Conservation (phyloP, 2,888 invertebrate species). For the Trachelus troglodyta region DNA sequence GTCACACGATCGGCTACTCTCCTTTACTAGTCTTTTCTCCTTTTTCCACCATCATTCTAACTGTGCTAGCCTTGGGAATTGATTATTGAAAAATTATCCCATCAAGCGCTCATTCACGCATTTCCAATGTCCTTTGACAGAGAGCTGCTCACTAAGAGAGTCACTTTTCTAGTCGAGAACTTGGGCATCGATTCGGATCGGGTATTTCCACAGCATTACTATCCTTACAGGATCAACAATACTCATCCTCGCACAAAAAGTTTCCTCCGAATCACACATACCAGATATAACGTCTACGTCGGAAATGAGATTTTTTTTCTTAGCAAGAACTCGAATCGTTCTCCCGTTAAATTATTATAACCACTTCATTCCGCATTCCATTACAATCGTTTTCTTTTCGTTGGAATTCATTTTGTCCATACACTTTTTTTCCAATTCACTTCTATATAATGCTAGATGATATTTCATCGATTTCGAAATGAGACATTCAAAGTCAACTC, state of each 20-base stretch:
- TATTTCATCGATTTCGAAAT: not conserved
- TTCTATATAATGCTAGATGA: not conserved
- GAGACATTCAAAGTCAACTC: not conserved
- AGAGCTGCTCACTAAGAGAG: not conserved
- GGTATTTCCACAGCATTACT: not conserved
- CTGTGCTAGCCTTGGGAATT: not conserved
- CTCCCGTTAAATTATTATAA: not conserved
- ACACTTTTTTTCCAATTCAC: not conserved
- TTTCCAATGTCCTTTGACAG: not conserved
- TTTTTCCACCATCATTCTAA: not conserved
- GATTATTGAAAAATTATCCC: not conserved
- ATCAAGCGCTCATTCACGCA: not conserved
- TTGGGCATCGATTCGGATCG: not conserved
- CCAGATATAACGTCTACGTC: slow-evolving; percentile 53
- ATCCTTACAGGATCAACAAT: slow-evolving; percentile 13
- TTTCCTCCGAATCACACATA: slow-evolving; percentile 46
- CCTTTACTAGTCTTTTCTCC: not conserved
- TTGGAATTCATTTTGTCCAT: not conserved
- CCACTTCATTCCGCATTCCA: not conserved
- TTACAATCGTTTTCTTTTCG: not conserved
- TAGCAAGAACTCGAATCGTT: slow-evolving; percentile 16
- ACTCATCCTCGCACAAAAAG: slow-evolving; percentile 30
- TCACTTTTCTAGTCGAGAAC: not conserved
- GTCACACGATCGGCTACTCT: slow-evolving; percentile 18
- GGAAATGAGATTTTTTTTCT: slow-evolving; percentile 51